phyloP scores from a whole-genome alignment of 2,888 invertebrate genomes.

The Pheosia gnoma region DNA sequence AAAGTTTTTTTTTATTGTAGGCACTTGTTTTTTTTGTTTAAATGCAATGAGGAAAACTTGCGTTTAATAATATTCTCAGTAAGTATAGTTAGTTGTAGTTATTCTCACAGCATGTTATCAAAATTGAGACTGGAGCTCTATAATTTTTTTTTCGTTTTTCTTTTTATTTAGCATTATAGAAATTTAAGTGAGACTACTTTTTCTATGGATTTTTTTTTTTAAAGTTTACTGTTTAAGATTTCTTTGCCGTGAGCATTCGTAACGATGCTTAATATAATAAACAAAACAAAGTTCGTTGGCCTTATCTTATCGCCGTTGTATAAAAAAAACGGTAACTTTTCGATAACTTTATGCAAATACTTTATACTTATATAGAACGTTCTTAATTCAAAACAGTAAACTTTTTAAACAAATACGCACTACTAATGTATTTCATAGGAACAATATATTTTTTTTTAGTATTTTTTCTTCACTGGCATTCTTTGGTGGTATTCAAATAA shows the following conservation, averaged over 20 bases:
- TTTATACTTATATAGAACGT: neutral
- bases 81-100: too few relatives aligned
- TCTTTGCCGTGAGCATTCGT: neutral
- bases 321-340: neutral
- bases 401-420: neutral
- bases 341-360: neutral
- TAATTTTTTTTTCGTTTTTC: too few relatives aligned
- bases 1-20: neutral
- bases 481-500: conserved; percentile 35
- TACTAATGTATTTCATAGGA: too few relatives aligned
- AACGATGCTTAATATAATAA: neutral
- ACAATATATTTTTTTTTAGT: neutral
- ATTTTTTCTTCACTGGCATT: conserved; percentile 17
- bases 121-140: too few relatives aligned
- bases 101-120: too few relatives aligned
- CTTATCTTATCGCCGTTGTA: conserved; percentile 2
- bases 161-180: too few relatives aligned
- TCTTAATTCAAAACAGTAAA: neutral
- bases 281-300: conserved; percentile 3
- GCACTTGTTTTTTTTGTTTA: too few relatives aligned
- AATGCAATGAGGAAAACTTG: too few relatives aligned
- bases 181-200: too few relatives aligned
- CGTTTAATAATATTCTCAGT: too few relatives aligned
- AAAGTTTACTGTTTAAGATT: neutral
- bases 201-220: neutral